Evolutionary conservation across 2,113 vertebrate species (phyloP), one percentile per base, ranked within the genome.

Genomic region (Limanda limanda): DNA sequence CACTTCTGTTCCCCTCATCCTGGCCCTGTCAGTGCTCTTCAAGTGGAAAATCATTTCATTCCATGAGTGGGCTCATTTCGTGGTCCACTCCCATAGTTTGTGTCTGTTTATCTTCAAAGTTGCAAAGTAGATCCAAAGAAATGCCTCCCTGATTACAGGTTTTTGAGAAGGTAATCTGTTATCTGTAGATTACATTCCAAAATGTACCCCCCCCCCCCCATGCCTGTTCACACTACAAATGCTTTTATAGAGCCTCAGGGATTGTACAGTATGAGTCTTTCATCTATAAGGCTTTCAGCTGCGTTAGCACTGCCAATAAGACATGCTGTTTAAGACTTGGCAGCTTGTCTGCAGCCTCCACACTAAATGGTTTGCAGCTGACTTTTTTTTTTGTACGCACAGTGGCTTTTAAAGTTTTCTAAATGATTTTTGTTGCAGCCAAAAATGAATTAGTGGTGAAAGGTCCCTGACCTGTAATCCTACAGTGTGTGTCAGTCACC

Each of bases 341-440:
- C 88, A 90, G 86, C 81, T 75, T 23, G 67, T 86, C 85, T 57
- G 13, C 76, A 73, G 83, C 78, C 84, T 82, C 76, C 66, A 70
- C 71, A 84, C 24, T 79, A 85, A 91, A 90, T 91, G 85, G 83
- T 71, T 91, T 86, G 72, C 90, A 92, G 87, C 82, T 89, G 86
- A 88, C 83, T 84, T 78, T 15, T 65, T 83, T 69, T 48, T 48
- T 51, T 51, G 18, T 6, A 74, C 56, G 55, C 76, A 82, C 72
- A 73, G 81, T 71, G 84, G 81, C 72, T 82, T 80, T 88, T 37
- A 80, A 78, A 78, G 76, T 71, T 81, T 86, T 78, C 23, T 42
- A 76, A 85, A 82, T 84, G 27, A 80, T 83, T 81, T 31, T 81
- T 81, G 62, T 71, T 83, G 68, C 73, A 80, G 68, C 67, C 71